These are phyloP conservation scores for Drosophila asahinai DNA, from an alignment of 1,140 invertebrate genomes.

Conservation along the genomic window DNA sequence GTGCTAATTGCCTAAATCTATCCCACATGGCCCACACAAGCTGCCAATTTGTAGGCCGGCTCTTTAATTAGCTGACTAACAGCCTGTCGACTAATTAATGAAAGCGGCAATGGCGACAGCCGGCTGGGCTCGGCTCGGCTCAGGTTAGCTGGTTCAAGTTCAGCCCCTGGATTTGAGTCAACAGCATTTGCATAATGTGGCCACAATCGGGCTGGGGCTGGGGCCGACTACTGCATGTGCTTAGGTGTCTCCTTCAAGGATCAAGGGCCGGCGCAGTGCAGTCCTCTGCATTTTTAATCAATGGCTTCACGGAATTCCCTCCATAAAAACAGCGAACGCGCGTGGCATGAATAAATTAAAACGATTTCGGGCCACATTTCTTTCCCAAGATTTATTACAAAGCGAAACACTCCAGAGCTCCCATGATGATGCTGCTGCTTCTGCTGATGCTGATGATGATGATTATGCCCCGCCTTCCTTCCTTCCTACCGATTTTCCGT, in stretches of 20 bases:
- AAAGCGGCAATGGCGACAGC: slow-evolving; percentile 29
- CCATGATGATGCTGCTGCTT: slow-evolving; percentile 6
- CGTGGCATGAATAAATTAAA: slow-evolving; percentile 79
- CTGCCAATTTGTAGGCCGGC: slow-evolving; percentile 67
- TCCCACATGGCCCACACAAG: slow-evolving; percentile 73
- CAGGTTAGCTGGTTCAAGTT: slow-evolving; percentile 26
- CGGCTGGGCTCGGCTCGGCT: slow-evolving; percentile 1
- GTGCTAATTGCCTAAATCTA: slow-evolving; percentile 75
- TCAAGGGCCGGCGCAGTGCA: slow-evolving; percentile 54
- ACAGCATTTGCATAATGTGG: slow-evolving; percentile 60
- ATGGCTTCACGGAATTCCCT: slow-evolving; percentile 15
- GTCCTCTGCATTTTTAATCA: slow-evolving; percentile 76
- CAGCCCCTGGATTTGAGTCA: slow-evolving; percentile 19
- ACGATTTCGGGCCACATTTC: slow-evolving; percentile 70
- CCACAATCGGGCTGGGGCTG: slow-evolving; percentile 8
- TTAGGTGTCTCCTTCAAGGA: slow-evolving; percentile 32
- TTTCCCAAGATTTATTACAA: slow-evolving; percentile 70
- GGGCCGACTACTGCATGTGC: slow-evolving; percentile 15
- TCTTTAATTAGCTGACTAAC: slow-evolving; percentile 69
- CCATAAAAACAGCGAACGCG: slow-evolving; percentile 39
- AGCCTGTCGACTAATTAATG: slow-evolving; percentile 63
- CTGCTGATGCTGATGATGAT: slow-evolving; percentile 50
- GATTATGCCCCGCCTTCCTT: slow-evolving; percentile 54
- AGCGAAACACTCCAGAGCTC: slow-evolving; percentile 24
- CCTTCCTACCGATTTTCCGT: slow-evolving; percentile 26